A percentile compares a stretch with the other conserved stretches of the same genome.
These are phyloP conservation scores for Saccostrea glomerata DNA, from an alignment of 1,140 invertebrate species.

Conservation along the genomic window DNA sequence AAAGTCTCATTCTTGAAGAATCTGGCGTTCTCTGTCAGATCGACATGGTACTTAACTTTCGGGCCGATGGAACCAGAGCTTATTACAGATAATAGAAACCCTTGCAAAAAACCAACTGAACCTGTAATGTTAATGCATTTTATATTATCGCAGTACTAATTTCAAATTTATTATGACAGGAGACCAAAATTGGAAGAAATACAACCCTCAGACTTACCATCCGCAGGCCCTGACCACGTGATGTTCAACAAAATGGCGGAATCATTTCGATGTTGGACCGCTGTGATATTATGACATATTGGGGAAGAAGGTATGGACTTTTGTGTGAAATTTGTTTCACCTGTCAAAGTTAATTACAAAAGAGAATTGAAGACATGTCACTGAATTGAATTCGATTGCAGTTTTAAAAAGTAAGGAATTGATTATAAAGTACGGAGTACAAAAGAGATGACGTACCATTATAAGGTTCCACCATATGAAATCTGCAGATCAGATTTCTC, in stretches of 20 bases:
- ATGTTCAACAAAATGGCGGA: background rate
- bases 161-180: background rate
- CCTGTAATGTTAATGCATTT: no score
- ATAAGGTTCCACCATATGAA: background rate
- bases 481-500: background rate
- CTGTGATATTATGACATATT: background rate
- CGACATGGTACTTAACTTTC: background rate
- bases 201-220: background rate
- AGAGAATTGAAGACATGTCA: background rate
- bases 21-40: background rate
- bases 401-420: background rate
- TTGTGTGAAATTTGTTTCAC: background rate
- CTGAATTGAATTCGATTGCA: background rate
- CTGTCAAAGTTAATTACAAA: background rate
- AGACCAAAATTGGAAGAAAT: background rate
- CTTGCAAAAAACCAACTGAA: no score
- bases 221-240: background rate
- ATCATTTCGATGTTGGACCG: background rate
- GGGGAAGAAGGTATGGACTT: background rate
- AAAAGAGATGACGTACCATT: background rate
- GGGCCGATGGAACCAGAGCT: background rate
- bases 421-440: background rate
- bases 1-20: background rate
- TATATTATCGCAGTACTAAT: no score
- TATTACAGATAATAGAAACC: no score